Conservation (phyloP, 2,888 invertebrate genomes). For the Amblyteles armatorius region DNA sequence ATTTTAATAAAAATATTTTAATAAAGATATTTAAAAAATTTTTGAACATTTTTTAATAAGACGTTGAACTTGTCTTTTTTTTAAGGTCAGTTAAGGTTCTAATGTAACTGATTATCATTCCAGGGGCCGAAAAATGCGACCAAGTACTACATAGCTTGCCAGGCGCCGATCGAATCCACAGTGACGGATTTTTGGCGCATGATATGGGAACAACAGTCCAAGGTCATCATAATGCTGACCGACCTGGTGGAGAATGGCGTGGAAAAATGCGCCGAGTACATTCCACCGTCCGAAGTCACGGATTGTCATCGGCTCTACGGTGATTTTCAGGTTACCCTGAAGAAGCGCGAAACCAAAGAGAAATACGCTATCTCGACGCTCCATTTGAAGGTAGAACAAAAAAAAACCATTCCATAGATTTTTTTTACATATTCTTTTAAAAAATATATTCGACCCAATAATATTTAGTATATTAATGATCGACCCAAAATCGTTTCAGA, state of each 20-base stretch:
- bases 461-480: not conserved
- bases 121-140: conserved; percentile 94
- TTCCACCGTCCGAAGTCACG: conserved; percentile 96
- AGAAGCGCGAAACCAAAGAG: conserved; percentile 95
- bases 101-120: conserved; percentile 50
- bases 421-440: conserved; percentile 12
- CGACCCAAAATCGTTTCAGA: conserved; percentile 84
- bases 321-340: conserved; percentile 94
- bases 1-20: no score
- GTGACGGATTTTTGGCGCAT: conserved; percentile 97
- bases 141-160: conserved; percentile 96
- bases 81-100: not conserved
- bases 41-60: not conserved
- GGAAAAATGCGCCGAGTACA: conserved; percentile 95
- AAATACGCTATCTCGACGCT: conserved; percentile 95
- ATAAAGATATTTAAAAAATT: no score
- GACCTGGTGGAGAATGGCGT: conserved; percentile 95
- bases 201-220: conserved; percentile 97
- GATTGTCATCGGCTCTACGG: conserved; percentile 95
- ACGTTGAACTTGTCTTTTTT: not conserved
- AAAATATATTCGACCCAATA: not conserved
- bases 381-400: conserved; percentile 88
- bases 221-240: conserved; percentile 95
- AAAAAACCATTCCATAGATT: conserved; percentile 16
- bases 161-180: conserved; percentile 94